Evolutionary conservation across 2,888 invertebrate genomes (phyloP).

Genomic region (Acrocyrtus sp.): DNA sequence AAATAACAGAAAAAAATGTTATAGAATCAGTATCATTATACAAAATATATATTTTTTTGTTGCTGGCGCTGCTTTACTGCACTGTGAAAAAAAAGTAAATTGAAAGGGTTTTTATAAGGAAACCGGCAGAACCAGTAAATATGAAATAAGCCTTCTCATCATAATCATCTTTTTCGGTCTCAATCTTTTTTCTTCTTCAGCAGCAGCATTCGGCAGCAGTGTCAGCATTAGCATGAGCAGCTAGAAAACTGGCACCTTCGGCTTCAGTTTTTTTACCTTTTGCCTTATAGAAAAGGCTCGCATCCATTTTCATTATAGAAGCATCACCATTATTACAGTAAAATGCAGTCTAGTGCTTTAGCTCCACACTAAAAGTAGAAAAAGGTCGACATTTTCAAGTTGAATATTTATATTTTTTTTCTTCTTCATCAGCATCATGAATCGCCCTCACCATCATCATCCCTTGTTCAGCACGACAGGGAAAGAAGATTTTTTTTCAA

Average conservation of each 20-base stretch:
- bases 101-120: background rate
- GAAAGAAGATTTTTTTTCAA: background rate
- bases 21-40: background rate
- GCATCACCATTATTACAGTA: background rate
- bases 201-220: background rate
- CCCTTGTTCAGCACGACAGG: background rate
- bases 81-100: too few relatives aligned
- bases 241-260: too few relatives aligned
- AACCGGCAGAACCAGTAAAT: constrained; percentile 45
- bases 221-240: too few relatives aligned
- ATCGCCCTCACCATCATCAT: constrained; percentile 13
- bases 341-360: too few relatives aligned
- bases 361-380: too few relatives aligned
- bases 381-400: constrained; percentile 14
- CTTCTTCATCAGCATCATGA: background rate
- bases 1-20: too few relatives aligned
- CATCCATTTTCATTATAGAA: background rate
- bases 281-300: constrained; percentile 1
- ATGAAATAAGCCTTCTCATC: constrained; percentile 23
- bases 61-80: too few relatives aligned
- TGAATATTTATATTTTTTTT: constrained; percentile 17
- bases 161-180: background rate
- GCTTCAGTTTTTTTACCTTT: constrained; percentile 1
- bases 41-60: too few relatives aligned
- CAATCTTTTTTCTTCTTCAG: background rate